phyloP scores from a whole-genome alignment of 2,797 vertebrate genomes.

The Bradypodion ventrale region DNA sequence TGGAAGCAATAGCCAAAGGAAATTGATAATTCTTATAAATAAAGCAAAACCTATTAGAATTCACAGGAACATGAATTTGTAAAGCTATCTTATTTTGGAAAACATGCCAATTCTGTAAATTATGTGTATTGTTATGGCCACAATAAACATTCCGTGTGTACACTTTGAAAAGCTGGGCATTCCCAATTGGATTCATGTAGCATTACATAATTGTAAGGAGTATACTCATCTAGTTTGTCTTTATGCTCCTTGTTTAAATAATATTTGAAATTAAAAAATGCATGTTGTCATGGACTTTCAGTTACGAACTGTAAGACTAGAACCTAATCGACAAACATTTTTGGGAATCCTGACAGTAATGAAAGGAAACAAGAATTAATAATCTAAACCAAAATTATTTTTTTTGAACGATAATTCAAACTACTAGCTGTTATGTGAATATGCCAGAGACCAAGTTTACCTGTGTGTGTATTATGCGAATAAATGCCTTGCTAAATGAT shows the following conservation, averaged over 20 bases:
- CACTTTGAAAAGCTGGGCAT: not conserved
- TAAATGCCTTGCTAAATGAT: conserved; percentile 1
- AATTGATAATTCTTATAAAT: not conserved
- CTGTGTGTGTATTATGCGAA: not conserved
- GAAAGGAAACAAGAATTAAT: not conserved
- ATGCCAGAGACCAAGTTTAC: not conserved
- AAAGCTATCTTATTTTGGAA: not conserved
- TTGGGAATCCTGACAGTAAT: not conserved
- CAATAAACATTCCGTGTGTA: not conserved
- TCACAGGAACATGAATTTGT: not conserved
- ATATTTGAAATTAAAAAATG: not conserved
- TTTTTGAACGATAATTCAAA: not conserved
- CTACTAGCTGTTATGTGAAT: not conserved
- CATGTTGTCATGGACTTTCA: not conserved
- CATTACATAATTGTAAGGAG: too few relatives aligned
- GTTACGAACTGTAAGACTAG: not conserved
- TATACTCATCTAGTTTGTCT: not conserved
- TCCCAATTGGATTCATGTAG: not conserved
- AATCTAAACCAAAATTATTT: not conserved
- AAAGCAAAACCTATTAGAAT: not conserved
- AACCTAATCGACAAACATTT: not conserved
- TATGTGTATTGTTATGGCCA: not conserved
- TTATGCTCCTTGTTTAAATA: not conserved
- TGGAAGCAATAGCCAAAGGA: not conserved
- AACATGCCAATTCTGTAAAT: not conserved